Base-by-base conservation (phyloP, 2,888 invertebrate genomes). In the Caenorhabditis japonica region DNA sequence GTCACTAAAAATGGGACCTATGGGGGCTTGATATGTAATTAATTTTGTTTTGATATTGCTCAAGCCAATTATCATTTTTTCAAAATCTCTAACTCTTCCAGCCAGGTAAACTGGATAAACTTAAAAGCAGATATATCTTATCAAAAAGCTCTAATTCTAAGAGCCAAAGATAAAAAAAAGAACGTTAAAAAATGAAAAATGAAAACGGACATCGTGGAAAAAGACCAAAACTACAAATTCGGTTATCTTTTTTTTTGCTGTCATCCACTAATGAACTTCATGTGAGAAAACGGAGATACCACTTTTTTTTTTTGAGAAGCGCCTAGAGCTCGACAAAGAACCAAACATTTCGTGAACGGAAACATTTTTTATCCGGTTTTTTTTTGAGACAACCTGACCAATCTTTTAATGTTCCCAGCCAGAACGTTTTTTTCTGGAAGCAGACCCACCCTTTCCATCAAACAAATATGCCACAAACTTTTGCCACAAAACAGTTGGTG, bases 91-190 rank as follows among this genome's bases (percentile, higher is more conserved):
- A n/a, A n/a, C n/a, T n/a, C n/a, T n/a, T n/a, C n/a, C n/a, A n/a
- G n/a, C n/a, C n/a, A n/a, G n/a, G n/a, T n/a, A n/a, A n/a, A n/a
- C n/a, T n/a, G n/a, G n/a, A n/a, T n/a, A n/a, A n/a, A n/a, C n/a
- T n/a, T n/a, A 95, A 94, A 87, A 97, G 85, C 7, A 90, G 90
- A 84, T 90, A 90, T 68, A 88, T 87, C 87, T 99, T 99, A 84
- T 97, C 97, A 91, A 99, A 99, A 82, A 85, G 95, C 91, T 90
- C 15, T 38, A 19, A 25, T 39, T 33, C 43, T 38, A 34, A 33
- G 43, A n/a, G 34, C 23, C 15, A 10, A 23, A 21, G n/a, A 56
- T 34, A 25, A 44, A 21, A 46, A 19, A 17, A 13, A 23, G n/a
- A 4, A 17, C 39, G 36, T 39, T 51, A 34, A 43, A 30, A 36